A percentile compares a stretch with the other conserved stretches of the same genome.
Conservation (phyloP, 1,140 invertebrate genomes). For the Dysdera silvatica region DNA sequence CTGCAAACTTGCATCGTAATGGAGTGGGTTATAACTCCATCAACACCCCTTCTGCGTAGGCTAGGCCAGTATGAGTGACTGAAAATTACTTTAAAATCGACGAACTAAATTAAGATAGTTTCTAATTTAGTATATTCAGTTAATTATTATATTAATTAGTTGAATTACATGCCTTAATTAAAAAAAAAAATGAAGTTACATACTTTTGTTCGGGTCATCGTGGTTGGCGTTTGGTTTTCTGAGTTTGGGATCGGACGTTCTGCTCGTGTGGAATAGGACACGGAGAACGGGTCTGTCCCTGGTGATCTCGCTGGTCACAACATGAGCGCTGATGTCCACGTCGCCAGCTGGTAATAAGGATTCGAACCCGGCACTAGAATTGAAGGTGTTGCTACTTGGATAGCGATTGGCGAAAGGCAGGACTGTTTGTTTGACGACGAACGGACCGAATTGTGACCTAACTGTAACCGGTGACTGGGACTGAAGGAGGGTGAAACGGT, state of each 20-base stretch:
- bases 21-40: no score
- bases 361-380: constrained; percentile 30
- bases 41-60: no score
- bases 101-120: no score
- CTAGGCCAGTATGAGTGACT: no score
- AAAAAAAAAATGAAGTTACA: constrained; percentile 25
- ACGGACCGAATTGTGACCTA: constrained; percentile 79
- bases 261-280: constrained; percentile 67
- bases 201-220: constrained; percentile 1
- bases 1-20: no score
- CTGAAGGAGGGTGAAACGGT: constrained; percentile 70
- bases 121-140: no score
- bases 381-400: constrained; percentile 36
- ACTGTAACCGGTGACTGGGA: constrained; percentile 76
- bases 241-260: constrained; percentile 43
- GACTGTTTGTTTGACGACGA: constrained; percentile 85
- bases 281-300: constrained; percentile 75
- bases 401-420: constrained; percentile 65
- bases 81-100: no score
- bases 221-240: constrained; percentile 42
- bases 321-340: constrained; percentile 78
- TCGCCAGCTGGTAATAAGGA: constrained; percentile 47
- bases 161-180: constrained; percentile 53
- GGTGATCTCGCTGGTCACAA: constrained; percentile 72
- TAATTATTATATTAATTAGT: constrained; percentile 29